Conservation (phyloP, 2,888 invertebrate genomes). For the Lepidonotus clava region DNA sequence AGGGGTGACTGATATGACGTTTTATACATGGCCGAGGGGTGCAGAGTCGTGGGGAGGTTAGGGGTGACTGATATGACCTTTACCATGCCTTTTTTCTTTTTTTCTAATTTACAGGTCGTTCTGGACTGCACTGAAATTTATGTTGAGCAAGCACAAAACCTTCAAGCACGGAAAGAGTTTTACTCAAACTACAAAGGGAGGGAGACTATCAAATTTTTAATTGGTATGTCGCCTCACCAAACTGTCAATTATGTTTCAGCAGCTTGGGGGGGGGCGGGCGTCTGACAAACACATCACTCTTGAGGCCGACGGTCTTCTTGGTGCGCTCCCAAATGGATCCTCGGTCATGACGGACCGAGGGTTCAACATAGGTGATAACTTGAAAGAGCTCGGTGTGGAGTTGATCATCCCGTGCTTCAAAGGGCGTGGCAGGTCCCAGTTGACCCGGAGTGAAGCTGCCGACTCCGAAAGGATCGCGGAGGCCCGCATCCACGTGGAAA, state of each 20-base stretch:
- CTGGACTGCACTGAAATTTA: conserved; percentile 60
- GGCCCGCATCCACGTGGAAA: conserved; percentile 56
- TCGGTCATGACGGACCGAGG: conserved; percentile 60
- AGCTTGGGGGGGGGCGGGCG: conserved; percentile 58
- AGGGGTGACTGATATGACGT: too few species aligned
- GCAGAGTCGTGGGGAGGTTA: too few species aligned
- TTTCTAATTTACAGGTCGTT: too few species aligned
- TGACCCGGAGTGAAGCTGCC: conserved; percentile 26
- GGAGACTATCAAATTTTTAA: conserved; percentile 53
- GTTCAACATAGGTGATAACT: conserved; percentile 45
- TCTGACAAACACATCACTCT: conserved; percentile 58
- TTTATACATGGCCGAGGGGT: too few species aligned
- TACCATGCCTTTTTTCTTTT: too few species aligned
- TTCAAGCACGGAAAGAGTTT: conserved; percentile 55
- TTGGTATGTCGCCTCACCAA: conserved; percentile 58
- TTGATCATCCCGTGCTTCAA: conserved; percentile 59
- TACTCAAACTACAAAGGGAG: conserved; percentile 58
- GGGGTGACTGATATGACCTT: too few species aligned
- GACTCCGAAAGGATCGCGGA: conserved; percentile 55
- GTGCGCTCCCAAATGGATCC: conserved; percentile 11
- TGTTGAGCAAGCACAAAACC: conserved; percentile 52
- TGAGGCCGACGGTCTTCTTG: conserved; percentile 23
- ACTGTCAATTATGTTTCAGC: conserved; percentile 58
- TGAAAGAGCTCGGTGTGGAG: conserved; percentile 57
- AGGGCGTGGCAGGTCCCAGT: conserved; percentile 54